phyloP scores from a whole-genome alignment of 2,113 vertebrate genomes.

The Eurypyga helias region DNA sequence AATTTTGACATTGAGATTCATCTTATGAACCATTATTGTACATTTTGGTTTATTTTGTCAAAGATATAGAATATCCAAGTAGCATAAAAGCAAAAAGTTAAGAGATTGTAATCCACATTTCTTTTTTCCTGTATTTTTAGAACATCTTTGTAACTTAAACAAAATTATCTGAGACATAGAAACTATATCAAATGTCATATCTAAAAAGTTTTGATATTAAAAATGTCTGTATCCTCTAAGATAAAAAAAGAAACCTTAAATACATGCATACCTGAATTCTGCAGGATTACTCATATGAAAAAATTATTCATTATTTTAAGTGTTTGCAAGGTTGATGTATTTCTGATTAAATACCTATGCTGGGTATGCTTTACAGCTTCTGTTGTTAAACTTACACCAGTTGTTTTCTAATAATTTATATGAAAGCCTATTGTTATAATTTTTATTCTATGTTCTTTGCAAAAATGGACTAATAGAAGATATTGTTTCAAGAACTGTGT shows the following conservation, averaged over 20 bases:
- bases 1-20: neutral
- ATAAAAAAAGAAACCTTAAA: neutral
- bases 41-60: neutral
- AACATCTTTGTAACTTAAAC: neutral
- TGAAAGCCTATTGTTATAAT: neutral
- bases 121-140: neutral
- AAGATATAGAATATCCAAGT: neutral
- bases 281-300: neutral
- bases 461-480: neutral
- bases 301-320: neutral
- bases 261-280: neutral
- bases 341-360: neutral
- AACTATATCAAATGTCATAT: neutral
- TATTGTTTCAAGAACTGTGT: neutral
- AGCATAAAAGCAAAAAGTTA: neutral
- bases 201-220: neutral
- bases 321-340: neutral
- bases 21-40: neutral
- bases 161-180: neutral
- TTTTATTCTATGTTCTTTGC: neutral
- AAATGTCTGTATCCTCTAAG: neutral
- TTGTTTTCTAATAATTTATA: neutral
- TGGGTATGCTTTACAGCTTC: neutral
- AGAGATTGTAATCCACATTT: neutral
- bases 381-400: neutral